A percentile compares a stretch with the other conserved stretches of the same genome.
Evolutionary conservation across 1,140 invertebrate species (phyloP).

Genomic region (Nautilus pompilius): DNA sequence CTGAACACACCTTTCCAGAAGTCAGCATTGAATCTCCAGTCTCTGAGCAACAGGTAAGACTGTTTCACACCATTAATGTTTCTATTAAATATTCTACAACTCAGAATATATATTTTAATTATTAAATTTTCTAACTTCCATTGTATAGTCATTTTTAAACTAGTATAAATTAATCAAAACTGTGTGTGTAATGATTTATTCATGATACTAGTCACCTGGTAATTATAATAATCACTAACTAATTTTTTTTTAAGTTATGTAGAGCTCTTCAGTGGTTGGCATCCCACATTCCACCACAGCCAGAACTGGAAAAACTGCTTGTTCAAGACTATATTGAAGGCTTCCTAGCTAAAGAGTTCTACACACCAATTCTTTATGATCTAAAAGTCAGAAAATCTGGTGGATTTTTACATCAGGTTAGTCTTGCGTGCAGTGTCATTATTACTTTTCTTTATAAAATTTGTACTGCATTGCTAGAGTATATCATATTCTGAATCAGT

Average conservation of each 20-base stretch:
- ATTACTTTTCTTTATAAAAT: too few relatives aligned
- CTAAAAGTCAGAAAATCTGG: slow-evolving; percentile 17
- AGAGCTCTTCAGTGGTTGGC: slow-evolving; percentile 28
- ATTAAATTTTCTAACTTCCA: too few relatives aligned
- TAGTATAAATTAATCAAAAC: too few relatives aligned
- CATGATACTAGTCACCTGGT: too few relatives aligned
- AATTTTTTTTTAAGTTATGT: slow-evolving; percentile 17
- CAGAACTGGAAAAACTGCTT: slow-evolving; percentile 10
- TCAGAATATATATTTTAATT: too few relatives aligned
- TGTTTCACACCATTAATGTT: neutral
- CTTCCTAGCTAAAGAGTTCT: slow-evolving; percentile 23
- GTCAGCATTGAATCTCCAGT: slow-evolving; percentile 16
- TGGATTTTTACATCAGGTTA: slow-evolving; percentile 34
- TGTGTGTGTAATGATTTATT: too few relatives aligned
- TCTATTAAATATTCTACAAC: too few relatives aligned
- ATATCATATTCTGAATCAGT: too few relatives aligned
- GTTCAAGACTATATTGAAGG: slow-evolving; percentile 24
- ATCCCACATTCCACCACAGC: slow-evolving; percentile 13
- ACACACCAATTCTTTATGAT: slow-evolving; percentile 28
- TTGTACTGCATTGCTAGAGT: too few relatives aligned
- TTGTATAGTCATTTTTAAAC: too few relatives aligned
- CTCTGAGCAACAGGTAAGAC: slow-evolving; percentile 20
- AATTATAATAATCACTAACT: neutral
- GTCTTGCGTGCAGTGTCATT: neutral
- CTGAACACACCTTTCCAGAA: slow-evolving; percentile 7